phyloP scores from a whole-genome alignment of 2,888 invertebrate genomes.

The Acleris sparsana region DNA sequence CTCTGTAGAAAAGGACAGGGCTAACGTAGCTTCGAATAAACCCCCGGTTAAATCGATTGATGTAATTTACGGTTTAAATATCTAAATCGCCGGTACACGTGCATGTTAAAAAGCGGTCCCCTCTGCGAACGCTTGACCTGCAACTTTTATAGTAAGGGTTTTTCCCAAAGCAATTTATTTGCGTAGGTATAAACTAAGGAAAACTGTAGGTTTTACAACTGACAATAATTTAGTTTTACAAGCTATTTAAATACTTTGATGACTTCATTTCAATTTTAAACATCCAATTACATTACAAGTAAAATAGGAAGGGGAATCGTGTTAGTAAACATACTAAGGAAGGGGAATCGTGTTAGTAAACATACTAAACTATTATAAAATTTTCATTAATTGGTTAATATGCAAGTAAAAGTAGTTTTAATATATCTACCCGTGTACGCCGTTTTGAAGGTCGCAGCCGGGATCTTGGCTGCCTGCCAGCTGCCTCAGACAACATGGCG shows the following conservation, averaged over 20 bases:
- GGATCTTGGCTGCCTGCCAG: constrained; percentile 56
- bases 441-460: constrained; percentile 51
- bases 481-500: constrained; percentile 59
- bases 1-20: no score
- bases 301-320: no score
- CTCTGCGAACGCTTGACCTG: constrained; percentile 21
- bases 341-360: no score
- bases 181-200: not conserved
- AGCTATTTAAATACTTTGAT: no score
- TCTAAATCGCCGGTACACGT: constrained; percentile 14
- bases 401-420: no score
- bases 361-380: no score
- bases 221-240: no score
- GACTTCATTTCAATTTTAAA: no score
- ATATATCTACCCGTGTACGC: constrained; percentile 9
- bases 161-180: constrained; percentile 16
- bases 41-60: not conserved
- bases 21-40: constrained; percentile 7
- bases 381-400: no score
- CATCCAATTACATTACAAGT: no score
- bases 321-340: no score
- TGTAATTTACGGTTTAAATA: constrained; percentile 18
- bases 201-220: no score
- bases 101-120: constrained; percentile 23
- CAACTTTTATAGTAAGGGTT: constrained; percentile 24